Base-by-base conservation (phyloP, 2,113 vertebrate genomes). In the Cryptotis parvus region DNA sequence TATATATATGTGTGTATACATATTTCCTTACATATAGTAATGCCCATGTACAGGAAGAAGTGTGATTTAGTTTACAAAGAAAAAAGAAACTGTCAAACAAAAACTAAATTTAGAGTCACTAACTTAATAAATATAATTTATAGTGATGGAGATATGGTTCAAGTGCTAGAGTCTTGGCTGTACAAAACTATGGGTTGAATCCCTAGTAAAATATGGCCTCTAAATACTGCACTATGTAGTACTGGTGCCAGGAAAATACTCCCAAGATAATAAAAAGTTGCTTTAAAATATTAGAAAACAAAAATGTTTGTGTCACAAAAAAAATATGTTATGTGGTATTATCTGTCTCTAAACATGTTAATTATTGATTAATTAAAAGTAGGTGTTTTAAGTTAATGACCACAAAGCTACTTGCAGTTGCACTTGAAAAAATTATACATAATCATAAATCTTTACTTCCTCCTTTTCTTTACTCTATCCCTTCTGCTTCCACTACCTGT, bases 281-380 rank as follows among this genome's bases (percentile, higher is more conserved):
- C 22, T 58, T 58, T 58, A 6, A 58, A 58, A 58, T 6, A 58
- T 3, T 22, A 58, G 20, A 16, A 58, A 10, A 49, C 45, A 49
- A 49, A 58, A 58, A 24, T 22, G 22, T 24, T 58, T 58, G 55
- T 58, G 24, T 58, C 24, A 58, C 45, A 58, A 58, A 22, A 58
- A 58, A 6, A 58, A 20, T 6, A 58, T 58, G 55, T 58, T 22
- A 20, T 22, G 4, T 58, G 18, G 55, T 58, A 20, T 58, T 4
- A 4, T 24, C 55, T 82, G 11, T 94, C 43, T 91, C 12, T 31
- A 31, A 84, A 74, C 94, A 26, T 86, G 9, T 73, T 84, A 58
- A 87, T 84, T 93, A 58, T 20, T 14, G 12, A 63, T 66, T 15
- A 65, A 45, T 83, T 79, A 0, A 55, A 88, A 90, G 14, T 29